A percentile compares a stretch with the other conserved stretches of the same genome.
Evolutionary conservation across 2,888 invertebrate genomes (phyloP).

Genomic region (Pharmacophagus antenor): DNA sequence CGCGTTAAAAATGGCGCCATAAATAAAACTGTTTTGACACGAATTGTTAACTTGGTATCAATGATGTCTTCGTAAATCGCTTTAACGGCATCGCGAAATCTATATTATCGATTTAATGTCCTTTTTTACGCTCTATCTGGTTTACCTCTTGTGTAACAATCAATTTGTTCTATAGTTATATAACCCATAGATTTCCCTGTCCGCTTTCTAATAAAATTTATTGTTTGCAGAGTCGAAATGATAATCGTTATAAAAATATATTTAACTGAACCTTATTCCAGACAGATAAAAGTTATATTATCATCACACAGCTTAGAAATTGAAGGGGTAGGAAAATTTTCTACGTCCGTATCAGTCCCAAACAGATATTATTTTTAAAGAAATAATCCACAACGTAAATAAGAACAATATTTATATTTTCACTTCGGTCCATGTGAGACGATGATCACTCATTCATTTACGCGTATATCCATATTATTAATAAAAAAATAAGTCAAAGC

Average conservation of each 20-base stretch:
- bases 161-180: background rate
- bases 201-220: background rate
- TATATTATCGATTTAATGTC: constrained; percentile 28
- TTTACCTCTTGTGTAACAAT: constrained; percentile 1
- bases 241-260: background rate
- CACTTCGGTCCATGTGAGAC: too few species aligned
- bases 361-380: too few species aligned
- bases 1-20: constrained; percentile 37
- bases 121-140: constrained; percentile 22
- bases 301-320: too few species aligned
- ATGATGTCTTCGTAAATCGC: constrained; percentile 37
- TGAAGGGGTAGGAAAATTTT: too few species aligned
- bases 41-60: constrained; percentile 39
- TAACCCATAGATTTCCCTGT: background rate
- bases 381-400: too few species aligned
- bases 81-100: constrained; percentile 32
- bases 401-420: too few species aligned
- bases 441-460: too few species aligned
- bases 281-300: too few species aligned
- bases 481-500: too few species aligned
- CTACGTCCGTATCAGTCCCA: too few species aligned
- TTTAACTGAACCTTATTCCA: too few species aligned
- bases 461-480: too few species aligned
- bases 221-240: background rate
- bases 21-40: constrained; percentile 47